Evolutionary conservation across 2,888 invertebrate species (phyloP).

Genomic region (Ochropacha duplaris): DNA sequence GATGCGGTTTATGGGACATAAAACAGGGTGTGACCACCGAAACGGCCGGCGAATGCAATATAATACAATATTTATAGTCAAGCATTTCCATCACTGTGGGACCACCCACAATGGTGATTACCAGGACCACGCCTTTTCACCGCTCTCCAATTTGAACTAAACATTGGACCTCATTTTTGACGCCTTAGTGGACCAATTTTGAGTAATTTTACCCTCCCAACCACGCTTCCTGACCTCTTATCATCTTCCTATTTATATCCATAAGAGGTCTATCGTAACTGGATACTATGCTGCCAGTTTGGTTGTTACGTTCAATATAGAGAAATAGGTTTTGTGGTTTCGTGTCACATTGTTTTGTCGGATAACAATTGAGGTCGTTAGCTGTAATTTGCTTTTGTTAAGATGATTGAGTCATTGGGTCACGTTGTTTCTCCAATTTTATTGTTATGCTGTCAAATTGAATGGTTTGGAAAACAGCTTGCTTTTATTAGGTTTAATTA

Average conservation of each 20-base stretch:
- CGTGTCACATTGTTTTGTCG: conserved; percentile 47
- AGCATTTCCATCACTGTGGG: conserved; percentile 47
- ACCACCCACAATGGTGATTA: conserved; percentile 71
- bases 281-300: conserved; percentile 3
- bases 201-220: not conserved
- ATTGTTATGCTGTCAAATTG: not conserved
- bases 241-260: not conserved
- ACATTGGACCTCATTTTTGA: conserved; percentile 31
- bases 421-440: not conserved
- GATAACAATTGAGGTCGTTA: conserved; percentile 35
- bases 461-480: not conserved
- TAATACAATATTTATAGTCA: conserved; percentile 63
- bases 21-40: conserved; percentile 62
- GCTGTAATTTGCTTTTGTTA: conserved; percentile 37
- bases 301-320: conserved; percentile 24
- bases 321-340: conserved; percentile 21
- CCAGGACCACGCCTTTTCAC: conserved; percentile 59
- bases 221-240: not conserved
- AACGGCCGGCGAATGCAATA: conserved; percentile 47
- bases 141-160: conserved; percentile 69
- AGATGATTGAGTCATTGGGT: conserved; percentile 37
- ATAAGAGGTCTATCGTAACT: not conserved
- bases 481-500: not conserved
- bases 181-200: conserved; percentile 21
- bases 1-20: conserved; percentile 56